These are phyloP conservation scores for Monochamus saltuarius DNA, from an alignment of 1,140 invertebrate species.

Conservation along the genomic window DNA sequence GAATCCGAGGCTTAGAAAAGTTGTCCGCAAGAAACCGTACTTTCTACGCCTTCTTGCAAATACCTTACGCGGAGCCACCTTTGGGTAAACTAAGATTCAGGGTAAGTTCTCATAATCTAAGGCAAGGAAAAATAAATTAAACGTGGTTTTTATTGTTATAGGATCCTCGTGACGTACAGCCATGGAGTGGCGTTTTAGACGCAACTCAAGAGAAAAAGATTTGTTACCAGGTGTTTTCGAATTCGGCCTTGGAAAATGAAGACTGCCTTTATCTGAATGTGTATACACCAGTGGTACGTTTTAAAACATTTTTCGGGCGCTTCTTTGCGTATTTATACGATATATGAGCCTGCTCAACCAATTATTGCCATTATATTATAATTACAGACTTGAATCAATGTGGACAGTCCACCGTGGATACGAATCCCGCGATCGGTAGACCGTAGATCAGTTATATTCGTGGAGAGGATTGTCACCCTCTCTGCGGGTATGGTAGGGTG, in stretches of 20 bases:
- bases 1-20: constrained; percentile 2
- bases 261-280: constrained; percentile 30
- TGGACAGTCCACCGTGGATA: not conserved
- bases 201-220: constrained; percentile 23
- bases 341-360: not conserved
- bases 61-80: constrained; percentile 23
- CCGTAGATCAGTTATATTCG: too few relatives aligned
- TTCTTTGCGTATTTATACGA: not conserved
- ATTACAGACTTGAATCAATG: not conserved
- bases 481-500: too few relatives aligned
- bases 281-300: constrained; percentile 24
- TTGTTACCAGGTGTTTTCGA: constrained; percentile 11
- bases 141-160: not conserved
- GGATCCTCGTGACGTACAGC: constrained; percentile 15
- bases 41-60: constrained; percentile 29
- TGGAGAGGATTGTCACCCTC: too few relatives aligned
- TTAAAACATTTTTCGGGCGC: not conserved
- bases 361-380: not conserved
- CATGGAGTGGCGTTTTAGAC: constrained; percentile 21
- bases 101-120: constrained; percentile 8
- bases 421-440: too few relatives aligned
- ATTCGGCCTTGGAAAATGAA: constrained; percentile 14
- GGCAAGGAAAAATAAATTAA: not conserved
- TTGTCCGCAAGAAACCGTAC: constrained; percentile 1
- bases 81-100: constrained; percentile 20